Conservation (phyloP, 2,797 vertebrate species). For the Caiman crocodilus region DNA sequence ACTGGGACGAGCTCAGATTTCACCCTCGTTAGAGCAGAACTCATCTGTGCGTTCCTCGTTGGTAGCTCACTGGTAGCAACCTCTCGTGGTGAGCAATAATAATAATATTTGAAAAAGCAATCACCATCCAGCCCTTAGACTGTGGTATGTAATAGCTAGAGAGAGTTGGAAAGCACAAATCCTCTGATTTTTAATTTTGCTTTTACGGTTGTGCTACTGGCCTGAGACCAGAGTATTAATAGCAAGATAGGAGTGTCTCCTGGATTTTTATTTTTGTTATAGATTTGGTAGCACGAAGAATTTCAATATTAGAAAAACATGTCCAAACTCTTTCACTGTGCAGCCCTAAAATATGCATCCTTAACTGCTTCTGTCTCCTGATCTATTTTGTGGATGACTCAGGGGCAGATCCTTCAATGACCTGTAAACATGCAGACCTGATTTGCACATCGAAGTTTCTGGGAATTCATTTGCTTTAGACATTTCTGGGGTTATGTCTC, state of each 20-base stretch:
- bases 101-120: background rate
- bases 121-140: background rate
- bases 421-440: conserved; percentile 66
- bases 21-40: conserved; percentile 53
- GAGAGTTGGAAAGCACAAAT: background rate
- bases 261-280: conserved; percentile 17
- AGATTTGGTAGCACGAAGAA: background rate
- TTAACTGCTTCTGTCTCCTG: conserved; percentile 36
- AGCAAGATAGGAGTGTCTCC: background rate
- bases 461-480: conserved; percentile 50
- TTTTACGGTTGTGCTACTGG: conserved; percentile 34
- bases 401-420: conserved; percentile 66
- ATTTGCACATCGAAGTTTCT: conserved; percentile 66
- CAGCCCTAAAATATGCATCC: conserved; percentile 32
- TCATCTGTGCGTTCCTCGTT: conserved; percentile 65
- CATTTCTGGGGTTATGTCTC: background rate
- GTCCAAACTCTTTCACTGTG: background rate
- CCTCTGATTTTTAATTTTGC: conserved; percentile 16
- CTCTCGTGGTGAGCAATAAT: background rate
- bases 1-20: conserved; percentile 58
- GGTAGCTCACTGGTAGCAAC: conserved; percentile 53
- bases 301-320: conserved; percentile 3
- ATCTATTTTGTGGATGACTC: conserved; percentile 73
- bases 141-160: background rate
- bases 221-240: background rate